Evolutionary conservation across 2,888 invertebrate genomes (phyloP), one percentile per base, ranked within the genome.

Genomic region (Arrhopalites spinosus): DNA sequence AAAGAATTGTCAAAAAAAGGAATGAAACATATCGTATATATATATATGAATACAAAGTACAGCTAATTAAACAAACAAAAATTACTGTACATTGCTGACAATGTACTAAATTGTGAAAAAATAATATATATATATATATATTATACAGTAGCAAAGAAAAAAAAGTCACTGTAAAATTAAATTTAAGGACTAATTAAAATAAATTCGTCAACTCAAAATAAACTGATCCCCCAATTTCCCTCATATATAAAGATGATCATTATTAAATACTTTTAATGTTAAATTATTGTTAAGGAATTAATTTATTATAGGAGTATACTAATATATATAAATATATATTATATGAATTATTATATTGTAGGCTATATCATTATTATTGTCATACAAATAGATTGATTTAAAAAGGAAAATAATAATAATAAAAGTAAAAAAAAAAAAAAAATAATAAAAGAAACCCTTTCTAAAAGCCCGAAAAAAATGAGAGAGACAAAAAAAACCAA

Each of bases 341-440:
- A n/a, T 50, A 17, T 3, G 7, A 50, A n/a, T n/a, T 50, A 17
- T 17, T 50, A 50, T n/a, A 7, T 17, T 61, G 3, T 61, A 61
- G 61, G 61, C 25, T 63, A 63, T 63, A 63, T 23, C 23, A 17
- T 69, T 53, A 69, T 53, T 50, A 69, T 69, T 69, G 69, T 69
- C 69, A 69, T 69, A 69, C 69, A 30, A 69, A 69, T 69, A 69
- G 50, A 53, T 13, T 17, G 30, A 29, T 8, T 29, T 25, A 25
- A 29, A 50, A 69, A 69, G 17, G 47, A 29, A 53, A 53, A 68
- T 17, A 68, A 47, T 68, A 29, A 69, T 68, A 45, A 45, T 68
- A 20, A 68, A 47, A 20, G 13, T 64, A 68, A 13, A n/a, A 53
- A 53, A 20, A 68, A 20, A 23, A 59, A 23, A 3, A 68, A 68